phyloP scores from a whole-genome alignment of 2,888 invertebrate species.

The Vesta saturnalis region DNA sequence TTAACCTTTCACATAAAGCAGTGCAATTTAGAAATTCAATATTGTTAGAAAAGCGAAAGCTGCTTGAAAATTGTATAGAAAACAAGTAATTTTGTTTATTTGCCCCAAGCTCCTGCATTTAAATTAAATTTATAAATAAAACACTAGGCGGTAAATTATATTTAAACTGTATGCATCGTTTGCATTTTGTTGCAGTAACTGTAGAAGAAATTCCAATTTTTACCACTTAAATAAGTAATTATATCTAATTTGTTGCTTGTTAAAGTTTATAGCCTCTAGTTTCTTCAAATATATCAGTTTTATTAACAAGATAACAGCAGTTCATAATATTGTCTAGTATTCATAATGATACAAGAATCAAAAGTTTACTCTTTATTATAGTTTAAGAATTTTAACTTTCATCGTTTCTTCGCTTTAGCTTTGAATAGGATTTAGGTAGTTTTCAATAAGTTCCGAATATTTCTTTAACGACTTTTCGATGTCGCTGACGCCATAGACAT shows the following conservation, averaged over 20 bases:
- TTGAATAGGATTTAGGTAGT: too few species aligned
- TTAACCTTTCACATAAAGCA: constrained; percentile 29
- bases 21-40: constrained; percentile 18
- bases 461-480: too few species aligned
- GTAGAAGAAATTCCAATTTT: neutral
- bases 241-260: neutral
- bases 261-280: too few species aligned
- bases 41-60: constrained; percentile 30
- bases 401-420: too few species aligned
- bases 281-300: too few species aligned
- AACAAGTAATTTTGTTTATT: constrained; percentile 9
- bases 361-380: too few species aligned
- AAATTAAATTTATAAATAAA: constrained; percentile 8
- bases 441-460: too few species aligned
- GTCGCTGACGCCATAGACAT: too few species aligned
- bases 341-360: too few species aligned
- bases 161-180: constrained; percentile 7
- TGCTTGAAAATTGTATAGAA: constrained; percentile 18
- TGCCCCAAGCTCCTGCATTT: constrained; percentile 4
- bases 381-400: too few species aligned
- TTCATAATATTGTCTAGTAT: too few species aligned
- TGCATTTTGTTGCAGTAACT: neutral
- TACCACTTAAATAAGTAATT: neutral
- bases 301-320: too few species aligned
- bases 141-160: neutral